A percentile compares a stretch with the other conserved stretches of the same genome.
phyloP scores from a whole-genome alignment of 1,140 invertebrate genomes.

The Camponotus vicinus region DNA sequence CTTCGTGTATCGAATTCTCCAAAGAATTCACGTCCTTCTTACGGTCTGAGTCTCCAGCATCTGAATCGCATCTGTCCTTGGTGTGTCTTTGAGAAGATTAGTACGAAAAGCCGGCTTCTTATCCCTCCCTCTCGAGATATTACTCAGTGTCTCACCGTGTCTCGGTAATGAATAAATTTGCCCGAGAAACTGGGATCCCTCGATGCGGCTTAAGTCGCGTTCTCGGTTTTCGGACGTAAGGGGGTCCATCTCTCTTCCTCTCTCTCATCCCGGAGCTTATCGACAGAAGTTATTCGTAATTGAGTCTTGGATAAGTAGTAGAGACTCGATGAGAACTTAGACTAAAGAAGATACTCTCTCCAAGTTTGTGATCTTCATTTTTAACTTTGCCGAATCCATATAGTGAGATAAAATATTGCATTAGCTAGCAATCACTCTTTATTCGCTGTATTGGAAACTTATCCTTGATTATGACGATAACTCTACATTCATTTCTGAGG shows the following conservation, averaged over 20 bases:
- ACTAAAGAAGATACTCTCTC: background rate
- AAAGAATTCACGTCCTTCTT: conserved; percentile 8
- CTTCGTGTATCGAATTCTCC: background rate
- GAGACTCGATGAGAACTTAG: background rate
- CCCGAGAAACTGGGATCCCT: background rate
- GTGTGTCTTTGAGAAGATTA: conserved; percentile 45
- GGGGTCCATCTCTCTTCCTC: too few species aligned
- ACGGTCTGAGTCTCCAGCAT: background rate
- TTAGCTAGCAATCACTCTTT: background rate
- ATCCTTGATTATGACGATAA: conserved; percentile 24
- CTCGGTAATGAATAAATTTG: conserved; percentile 44
- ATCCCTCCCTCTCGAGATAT: background rate
- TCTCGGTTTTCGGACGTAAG: background rate
- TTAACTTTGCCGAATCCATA: background rate
- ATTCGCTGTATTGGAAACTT: background rate
- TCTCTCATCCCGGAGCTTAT: background rate
- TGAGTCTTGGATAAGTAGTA: background rate
- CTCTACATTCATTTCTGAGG: conserved; percentile 1
- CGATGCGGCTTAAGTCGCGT: background rate
- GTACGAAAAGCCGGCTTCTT: conserved; percentile 13
- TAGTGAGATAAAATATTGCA: background rate
- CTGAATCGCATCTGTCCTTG: conserved; percentile 40
- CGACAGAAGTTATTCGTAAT: conserved; percentile 28
- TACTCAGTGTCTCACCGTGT: conserved; percentile 3
- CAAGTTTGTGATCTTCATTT: background rate